Base-by-base conservation (phyloP, 2,113 vertebrate species). In the Lophotis ruficrista region DNA sequence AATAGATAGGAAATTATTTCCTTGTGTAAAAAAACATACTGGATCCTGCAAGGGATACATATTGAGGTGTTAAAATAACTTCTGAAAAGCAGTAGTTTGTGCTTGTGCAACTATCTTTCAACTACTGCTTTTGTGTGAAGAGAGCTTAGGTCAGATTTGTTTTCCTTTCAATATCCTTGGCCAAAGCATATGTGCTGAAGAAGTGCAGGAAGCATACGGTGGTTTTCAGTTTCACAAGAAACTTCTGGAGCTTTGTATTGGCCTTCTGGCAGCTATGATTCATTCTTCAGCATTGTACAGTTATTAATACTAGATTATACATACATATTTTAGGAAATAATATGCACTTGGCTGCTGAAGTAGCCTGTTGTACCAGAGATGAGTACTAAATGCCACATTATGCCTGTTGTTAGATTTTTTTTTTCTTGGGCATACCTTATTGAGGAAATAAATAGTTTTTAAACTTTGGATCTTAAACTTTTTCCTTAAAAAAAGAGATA, bases 401-500 rank as follows among this genome's bases (percentile, higher is more conserved):
- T 92, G 50, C 57, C 43, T 25, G 27, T 54, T 71, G 69, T 92
- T 81, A 76, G n/a, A 87, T 86, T 77, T 76, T 93, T 71, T 91
- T 77, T 76, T 93, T 71, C 37, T 93, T 95, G 57, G 69, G 35
- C 8, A 7, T 72, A 65, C 28, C 38, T 71, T 84, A 64, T 9
- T 92, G 72, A 81, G 33, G 56, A 95, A 96, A 91, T 47, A 65
- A 87, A 37, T 62, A 78, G 31, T 83, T 93, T 20, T 35, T 81
- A 83, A 87, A 54, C 13, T 90, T 87, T 92, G 35, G 45, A 87
- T 79, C 27, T 72, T 38, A 76, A 68, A 48, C 45, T 95, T 87
- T 79, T 95, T 53, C 64, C 56, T 91, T 94, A 64, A 92, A 90
- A 90, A 53, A 78, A 58, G 60, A 84, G 16, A 28, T 90, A 95